Evolutionary conservation across 2,797 vertebrate genomes (phyloP), one percentile per base, ranked within the genome.

Genomic region (Acomys russatus): DNA sequence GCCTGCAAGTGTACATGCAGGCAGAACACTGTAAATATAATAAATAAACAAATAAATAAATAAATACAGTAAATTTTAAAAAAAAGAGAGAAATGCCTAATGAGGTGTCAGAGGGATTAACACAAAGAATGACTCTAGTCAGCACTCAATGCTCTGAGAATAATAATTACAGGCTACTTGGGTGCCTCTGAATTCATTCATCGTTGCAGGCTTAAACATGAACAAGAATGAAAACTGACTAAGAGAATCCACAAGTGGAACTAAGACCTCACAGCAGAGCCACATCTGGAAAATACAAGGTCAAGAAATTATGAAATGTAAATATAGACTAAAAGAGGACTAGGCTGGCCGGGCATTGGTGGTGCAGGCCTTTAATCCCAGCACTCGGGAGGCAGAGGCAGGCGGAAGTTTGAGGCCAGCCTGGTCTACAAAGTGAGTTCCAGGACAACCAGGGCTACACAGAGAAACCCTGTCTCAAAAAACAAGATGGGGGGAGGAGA

Each of bases 61-160:
- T 44, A 44, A 44, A 44, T 44, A 44, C 44, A 44, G 44, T 44
- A 44, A 44, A 44, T 44, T 44, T 44, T 44, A 44, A 44, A 44
- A 44, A 44, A n/a, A n/a, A 44, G 44, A 44, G 4, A 44, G 38
- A 92, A 94, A 82, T 88, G 25, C 63, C 49, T 91, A 70, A 79
- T 56, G 80, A 92, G 64, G 61, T 61, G 33, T 61, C 76, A 30
- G 79, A 80, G 49, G 82, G n/a, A 64, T 92, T 84, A 71, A 64
- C 51, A n/a, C 8, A 22, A 78, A 90, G 83, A 30, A 23, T 14
- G 44, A 22, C 51, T 90, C 59, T 88, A 44, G 71, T 79, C 84
- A 71, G 28, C 9, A 7, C n/a, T 85, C 56, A 63, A 1, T 20
- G 71, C 28, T 56, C 77, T 20, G 38, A 76, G 73, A 78, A 49